Evolutionary conservation across 2,797 vertebrate species (phyloP), one percentile per base, ranked within the genome.

Genomic region (Aphelocoma californica): DNA sequence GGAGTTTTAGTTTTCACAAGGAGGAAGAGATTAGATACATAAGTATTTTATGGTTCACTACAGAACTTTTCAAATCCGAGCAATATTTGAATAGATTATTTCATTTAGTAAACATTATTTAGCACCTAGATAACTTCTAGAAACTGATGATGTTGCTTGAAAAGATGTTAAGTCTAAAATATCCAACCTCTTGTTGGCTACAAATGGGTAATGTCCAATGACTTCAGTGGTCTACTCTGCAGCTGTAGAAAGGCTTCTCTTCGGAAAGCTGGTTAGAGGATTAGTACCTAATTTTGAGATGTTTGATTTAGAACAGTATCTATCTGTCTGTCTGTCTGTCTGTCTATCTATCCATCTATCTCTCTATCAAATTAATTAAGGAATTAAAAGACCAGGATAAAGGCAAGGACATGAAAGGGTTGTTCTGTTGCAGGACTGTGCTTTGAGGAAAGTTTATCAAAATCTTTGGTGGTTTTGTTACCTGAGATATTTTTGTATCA

Each of bases 401-500:
- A 75, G 14, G 6, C 34, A 87, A 69, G 21, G 29, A 50, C 14
- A 26, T 56, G 15, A 81, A 86, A 78, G 8, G 1, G 2, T 56
- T 87, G 15, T 31, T 87, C 21, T 51, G 0, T 56, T 67, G 9
- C 23, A 74, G 14, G 19, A 64, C 26, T 51, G 7, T 62, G 15
- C 25, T 89, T 92, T 81, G 48, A 74, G 53, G 36, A 74, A 84
- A 87, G 19, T 4, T 74, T 86, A 54, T 71, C 31, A 81, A 78
- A 36, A n/a, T 56, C 18, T 80, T 80, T 65, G 6, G 42, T 72
- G 9, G 8, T 18, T 81, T 82, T 79, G 16, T 79, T 84, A 53
- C n/a, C 12, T 26, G 19, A 71, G 6, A 36, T 86, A 74, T 34
- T 90, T 88, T 90, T 88, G 1, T 36, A 66, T 60, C 25, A 29